Evolutionary conservation across 2,797 vertebrate species (phyloP), one percentile per base, ranked within the genome.

Genomic region (Gymnoscopelus microlampas): DNA sequence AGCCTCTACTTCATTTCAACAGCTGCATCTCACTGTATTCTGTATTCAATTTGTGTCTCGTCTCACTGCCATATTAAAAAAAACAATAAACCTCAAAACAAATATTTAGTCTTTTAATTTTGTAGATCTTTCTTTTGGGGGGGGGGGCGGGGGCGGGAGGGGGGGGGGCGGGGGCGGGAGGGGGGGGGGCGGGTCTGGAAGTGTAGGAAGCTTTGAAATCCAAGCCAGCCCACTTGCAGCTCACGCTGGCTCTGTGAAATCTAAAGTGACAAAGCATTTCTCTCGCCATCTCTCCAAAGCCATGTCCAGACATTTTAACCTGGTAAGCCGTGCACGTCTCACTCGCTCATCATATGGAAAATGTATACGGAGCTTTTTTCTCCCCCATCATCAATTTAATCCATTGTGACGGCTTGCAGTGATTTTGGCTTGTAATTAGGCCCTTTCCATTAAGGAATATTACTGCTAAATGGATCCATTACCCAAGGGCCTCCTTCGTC

Each of bases 371-470:
- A 84, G 75, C 59, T 73, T 74, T 85, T 86, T 87, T 91, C 19
- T 90, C 85, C 81, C 77, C 73, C 76, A 86, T 88, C 85, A n/a
- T 86, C 80, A 78, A 85, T 83, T 82, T 91, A 92, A 94, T 92
- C 79, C 74, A 85, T 92, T 86, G 81, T 89, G 91, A 93, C 89
- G 83, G 88, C 72, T 86, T 81, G 86, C 89, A 83, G 86, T 89
- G 89, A 91, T 91, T 89, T 85, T 85, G 51, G 70, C 79, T 87
- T 80, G 85, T 89, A 92, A 93, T 93, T 91, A 92, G 87, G 79
- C 84, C 88, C 86, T 89, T 93, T 91, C 89, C 90, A 93, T 93
- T 92, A 91, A 91, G 89, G 82, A 91, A 91, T 91, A 90, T 89
- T 86, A 87, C 84, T 84, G 82, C 86, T 88, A 91, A 90, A 90